Evolutionary conservation across 2,888 invertebrate species (phyloP).

Genomic region (Ornithoptera alexandrae): DNA sequence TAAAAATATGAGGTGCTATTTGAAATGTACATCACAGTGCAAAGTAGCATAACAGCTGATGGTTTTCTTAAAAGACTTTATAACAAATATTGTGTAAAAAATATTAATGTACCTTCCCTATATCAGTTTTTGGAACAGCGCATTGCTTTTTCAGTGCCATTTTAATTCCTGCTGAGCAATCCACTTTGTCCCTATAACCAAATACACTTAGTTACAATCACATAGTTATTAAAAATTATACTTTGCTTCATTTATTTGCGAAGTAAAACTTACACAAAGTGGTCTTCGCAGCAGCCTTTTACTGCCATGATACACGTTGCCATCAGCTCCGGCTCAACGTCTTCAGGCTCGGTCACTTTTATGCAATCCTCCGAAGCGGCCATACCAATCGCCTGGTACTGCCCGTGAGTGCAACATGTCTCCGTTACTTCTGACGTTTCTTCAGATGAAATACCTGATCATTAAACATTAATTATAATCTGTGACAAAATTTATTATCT

Average conservation of each 20-base stretch:
- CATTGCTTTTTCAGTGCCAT: conserved; percentile 53
- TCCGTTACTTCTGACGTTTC: conserved; percentile 52
- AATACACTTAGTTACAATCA: not conserved
- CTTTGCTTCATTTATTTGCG: not conserved
- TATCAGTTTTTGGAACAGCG: conserved; percentile 47
- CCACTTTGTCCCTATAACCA: conserved; percentile 53
- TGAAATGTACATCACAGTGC: no score
- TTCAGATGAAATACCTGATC: conserved; percentile 50
- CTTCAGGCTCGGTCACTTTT: conserved; percentile 45
- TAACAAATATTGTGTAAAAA: not conserved
- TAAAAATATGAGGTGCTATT: no score
- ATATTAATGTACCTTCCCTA: conserved; percentile 54
- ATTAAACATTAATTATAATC: not conserved
- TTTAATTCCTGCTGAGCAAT: conserved; percentile 57
- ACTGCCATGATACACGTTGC: conserved; percentile 46
- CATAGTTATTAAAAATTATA: not conserved
- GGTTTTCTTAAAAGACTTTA: no score
- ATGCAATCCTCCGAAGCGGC: conserved; percentile 44
- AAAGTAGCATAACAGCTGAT: no score
- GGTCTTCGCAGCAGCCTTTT: conserved; percentile 50
- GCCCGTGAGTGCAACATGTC: conserved; percentile 55
- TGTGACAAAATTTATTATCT: no score
- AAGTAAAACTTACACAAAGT: conserved; percentile 50
- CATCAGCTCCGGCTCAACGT: conserved; percentile 47
- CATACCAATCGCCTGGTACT: conserved; percentile 41